phyloP scores from a whole-genome alignment of 2,797 vertebrate species.

The Cynodonichthys magdalenae region DNA sequence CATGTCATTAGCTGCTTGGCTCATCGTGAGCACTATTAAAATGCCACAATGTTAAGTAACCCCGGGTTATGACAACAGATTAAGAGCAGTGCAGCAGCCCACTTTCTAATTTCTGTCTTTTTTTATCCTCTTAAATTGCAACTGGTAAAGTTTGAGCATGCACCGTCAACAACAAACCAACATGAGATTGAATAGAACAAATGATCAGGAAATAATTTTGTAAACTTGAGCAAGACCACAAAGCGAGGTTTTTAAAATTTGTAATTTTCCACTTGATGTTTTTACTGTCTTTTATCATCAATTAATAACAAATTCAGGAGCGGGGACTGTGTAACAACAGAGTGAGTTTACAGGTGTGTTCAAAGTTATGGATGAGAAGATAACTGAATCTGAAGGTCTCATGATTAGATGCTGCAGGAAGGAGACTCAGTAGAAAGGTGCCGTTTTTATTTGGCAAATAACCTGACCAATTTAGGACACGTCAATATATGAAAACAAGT shows the following conservation, averaged over 20 bases:
- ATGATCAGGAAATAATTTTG: slow-evolving; percentile 1
- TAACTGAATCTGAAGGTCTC: too few species aligned
- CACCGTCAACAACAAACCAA: not conserved
- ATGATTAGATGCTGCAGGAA: too few species aligned
- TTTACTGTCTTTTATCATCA: not conserved
- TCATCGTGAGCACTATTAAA: slow-evolving; percentile 35
- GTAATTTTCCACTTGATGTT: not conserved
- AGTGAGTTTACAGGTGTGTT: too few species aligned
- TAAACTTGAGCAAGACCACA: not conserved
- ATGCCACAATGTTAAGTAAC: slow-evolving; percentile 20
- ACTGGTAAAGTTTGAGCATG: not conserved
- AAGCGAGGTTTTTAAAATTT: not conserved
- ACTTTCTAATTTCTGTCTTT: slow-evolving; percentile 2
- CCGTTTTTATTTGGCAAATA: too few species aligned
- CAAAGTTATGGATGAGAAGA: too few species aligned
- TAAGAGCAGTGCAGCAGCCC: not conserved
- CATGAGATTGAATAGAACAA: not conserved
- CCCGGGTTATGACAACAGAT: slow-evolving; percentile 18
- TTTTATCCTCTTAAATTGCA: slow-evolving; percentile 8
- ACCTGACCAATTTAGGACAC: too few species aligned
- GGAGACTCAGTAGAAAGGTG: too few species aligned
- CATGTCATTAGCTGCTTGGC: slow-evolving; percentile 39
- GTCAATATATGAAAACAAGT: too few species aligned
- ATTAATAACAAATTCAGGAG: too few species aligned
- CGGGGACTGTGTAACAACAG: too few species aligned